Percentiles rank a stretch among this genome's conserved stretches.
Evolutionary conservation across 2,113 vertebrate species (phyloP).

Genomic region (Semnornis frantzii): DNA sequence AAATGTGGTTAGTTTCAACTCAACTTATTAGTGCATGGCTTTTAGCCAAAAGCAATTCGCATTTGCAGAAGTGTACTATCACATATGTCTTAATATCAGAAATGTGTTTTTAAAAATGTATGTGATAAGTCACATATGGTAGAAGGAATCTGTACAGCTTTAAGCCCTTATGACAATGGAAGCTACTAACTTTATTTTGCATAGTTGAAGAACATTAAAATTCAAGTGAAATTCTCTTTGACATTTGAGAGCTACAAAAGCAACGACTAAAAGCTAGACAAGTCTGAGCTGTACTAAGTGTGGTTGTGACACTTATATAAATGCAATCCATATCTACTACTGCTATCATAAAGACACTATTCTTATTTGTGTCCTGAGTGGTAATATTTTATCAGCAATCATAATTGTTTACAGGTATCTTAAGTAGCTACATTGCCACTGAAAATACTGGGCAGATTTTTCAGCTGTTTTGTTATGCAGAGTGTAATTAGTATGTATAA

Average conservation of each 20-base stretch:
- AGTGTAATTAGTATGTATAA: conserved; percentile 64
- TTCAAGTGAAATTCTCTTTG: conserved; percentile 67
- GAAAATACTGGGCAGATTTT: conserved; percentile 35
- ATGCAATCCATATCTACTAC: neutral
- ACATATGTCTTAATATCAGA: conserved; percentile 82
- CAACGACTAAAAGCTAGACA: conserved; percentile 21
- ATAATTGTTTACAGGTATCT: conserved; percentile 16
- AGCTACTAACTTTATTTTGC: conserved; percentile 61
- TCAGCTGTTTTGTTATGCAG: conserved; percentile 48
- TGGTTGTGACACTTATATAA: neutral
- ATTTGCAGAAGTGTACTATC: conserved; percentile 76
- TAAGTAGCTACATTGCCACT: conserved; percentile 32
- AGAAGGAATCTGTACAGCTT: conserved; percentile 73
- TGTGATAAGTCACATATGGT: conserved; percentile 80
- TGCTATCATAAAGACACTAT: neutral
- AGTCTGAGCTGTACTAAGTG: neutral
- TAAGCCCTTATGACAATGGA: conserved; percentile 70
- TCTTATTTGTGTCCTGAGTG: conserved; percentile 10
- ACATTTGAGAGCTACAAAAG: conserved; percentile 58
- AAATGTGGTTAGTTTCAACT: conserved; percentile 75
- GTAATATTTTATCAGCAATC: conserved; percentile 27
- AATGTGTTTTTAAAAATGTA: conserved; percentile 76
- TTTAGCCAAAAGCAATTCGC: conserved; percentile 80
- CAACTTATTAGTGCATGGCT: conserved; percentile 78
- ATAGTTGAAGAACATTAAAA: conserved; percentile 62